Evolutionary conservation across 2,797 vertebrate genomes (phyloP).

Genomic region (Clamator glandarius): DNA sequence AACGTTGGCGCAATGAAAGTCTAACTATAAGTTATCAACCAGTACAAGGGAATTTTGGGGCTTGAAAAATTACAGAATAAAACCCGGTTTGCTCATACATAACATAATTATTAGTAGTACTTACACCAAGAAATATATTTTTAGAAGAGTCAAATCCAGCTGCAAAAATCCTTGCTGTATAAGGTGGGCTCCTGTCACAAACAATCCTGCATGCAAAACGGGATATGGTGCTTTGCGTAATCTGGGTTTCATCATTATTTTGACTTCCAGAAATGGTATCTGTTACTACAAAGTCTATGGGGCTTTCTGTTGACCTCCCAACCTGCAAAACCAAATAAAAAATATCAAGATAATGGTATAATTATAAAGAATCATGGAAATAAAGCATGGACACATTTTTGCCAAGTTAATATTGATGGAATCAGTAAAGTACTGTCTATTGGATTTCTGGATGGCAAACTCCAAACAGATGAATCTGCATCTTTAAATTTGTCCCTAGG

Average conservation of each 20-base stretch:
- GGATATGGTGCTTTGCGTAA: slow-evolving; percentile 98
- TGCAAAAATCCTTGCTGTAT: slow-evolving; percentile 93
- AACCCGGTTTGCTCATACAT: not conserved
- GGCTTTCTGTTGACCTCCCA: slow-evolving; percentile 96
- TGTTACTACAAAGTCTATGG: slow-evolving; percentile 98
- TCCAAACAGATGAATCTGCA: not conserved
- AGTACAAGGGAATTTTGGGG: not conserved
- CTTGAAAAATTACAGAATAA: not conserved
- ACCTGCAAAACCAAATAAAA: slow-evolving; percentile 83
- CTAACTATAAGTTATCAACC: not conserved
- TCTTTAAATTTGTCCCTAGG: not conserved
- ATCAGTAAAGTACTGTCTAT: not conserved
- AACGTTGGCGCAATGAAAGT: not conserved
- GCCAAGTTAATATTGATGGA: not conserved
- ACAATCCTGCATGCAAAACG: slow-evolving; percentile 97
- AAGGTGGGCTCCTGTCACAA: slow-evolving; percentile 92
- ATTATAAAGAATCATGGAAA: not conserved
- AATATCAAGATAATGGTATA: not conserved
- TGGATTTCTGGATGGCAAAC: not conserved
- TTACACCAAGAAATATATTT: slow-evolving; percentile 99
- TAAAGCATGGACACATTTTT: not conserved
- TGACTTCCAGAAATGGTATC: slow-evolving; percentile 94
- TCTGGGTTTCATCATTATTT: slow-evolving; percentile 90
- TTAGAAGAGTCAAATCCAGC: slow-evolving; percentile 99
- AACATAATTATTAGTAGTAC: slow-evolving; percentile 33